phyloP scores from a whole-genome alignment of 2,888 invertebrate genomes.

The Tipula unca region DNA sequence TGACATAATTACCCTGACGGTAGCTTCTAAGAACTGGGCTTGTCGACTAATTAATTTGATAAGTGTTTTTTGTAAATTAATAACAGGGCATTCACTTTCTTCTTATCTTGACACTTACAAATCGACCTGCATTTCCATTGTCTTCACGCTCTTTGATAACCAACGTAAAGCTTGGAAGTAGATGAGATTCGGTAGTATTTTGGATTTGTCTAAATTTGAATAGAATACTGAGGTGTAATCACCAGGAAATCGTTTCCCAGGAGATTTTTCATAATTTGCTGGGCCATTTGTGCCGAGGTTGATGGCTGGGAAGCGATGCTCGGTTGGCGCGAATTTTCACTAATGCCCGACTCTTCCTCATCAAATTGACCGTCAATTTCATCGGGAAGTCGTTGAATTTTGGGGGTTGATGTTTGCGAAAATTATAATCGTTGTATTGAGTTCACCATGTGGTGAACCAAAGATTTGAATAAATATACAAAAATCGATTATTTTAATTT shows the following conservation, averaged over 20 bases:
- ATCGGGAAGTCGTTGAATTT: conserved; percentile 75
- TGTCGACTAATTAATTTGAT: conserved; percentile 46
- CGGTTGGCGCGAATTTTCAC: conserved; percentile 28
- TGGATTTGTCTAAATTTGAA: conserved; percentile 81
- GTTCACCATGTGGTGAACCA: conserved; percentile 90
- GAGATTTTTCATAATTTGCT: conserved; percentile 77
- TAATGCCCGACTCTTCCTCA: conserved; percentile 24
- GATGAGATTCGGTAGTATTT: conserved; percentile 66
- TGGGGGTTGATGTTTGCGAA: conserved; percentile 76
- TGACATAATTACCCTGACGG: conserved; percentile 82
- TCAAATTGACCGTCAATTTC: conserved; percentile 46
- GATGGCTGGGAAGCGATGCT: conserved; percentile 31
- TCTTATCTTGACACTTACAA: conserved; percentile 39
- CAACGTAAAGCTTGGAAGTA: conserved; percentile 74
- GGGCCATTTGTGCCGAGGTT: conserved; percentile 48
- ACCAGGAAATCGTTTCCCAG: conserved; percentile 79
- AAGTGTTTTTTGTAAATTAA: conserved; percentile 34
- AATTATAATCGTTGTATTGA: conserved; percentile 91
- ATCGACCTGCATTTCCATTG: conserved; percentile 54
- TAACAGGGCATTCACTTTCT: conserved; percentile 35
- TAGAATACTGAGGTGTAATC: conserved; percentile 82
- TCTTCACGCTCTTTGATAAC: conserved; percentile 65
- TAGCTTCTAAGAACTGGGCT: conserved; percentile 71
- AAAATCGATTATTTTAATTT: no score
- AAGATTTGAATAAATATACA: no score